Evolutionary conservation across 2,888 invertebrate genomes (phyloP).

Genomic region (Campoplex capitator): DNA sequence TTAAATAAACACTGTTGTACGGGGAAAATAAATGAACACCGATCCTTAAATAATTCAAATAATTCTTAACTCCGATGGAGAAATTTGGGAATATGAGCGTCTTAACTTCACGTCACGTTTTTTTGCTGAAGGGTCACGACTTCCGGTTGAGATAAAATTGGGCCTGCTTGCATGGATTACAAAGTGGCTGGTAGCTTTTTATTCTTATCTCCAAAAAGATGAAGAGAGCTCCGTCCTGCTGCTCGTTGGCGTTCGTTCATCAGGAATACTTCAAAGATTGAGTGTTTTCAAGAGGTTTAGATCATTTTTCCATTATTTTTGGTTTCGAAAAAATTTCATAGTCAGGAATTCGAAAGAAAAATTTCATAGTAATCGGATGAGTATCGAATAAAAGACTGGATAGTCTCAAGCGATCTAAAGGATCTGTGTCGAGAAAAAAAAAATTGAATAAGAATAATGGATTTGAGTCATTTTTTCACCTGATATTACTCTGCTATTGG

Average conservation of each 20-base stretch:
- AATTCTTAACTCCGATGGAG: not conserved
- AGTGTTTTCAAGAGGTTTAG: not conserved
- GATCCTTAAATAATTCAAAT: not conserved
- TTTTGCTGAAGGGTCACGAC: conserved; percentile 16
- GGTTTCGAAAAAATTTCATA: not conserved
- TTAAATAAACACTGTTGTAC: not conserved
- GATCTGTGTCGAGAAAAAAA: not conserved
- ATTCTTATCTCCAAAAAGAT: conserved; percentile 27
- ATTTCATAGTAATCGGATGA: not conserved
- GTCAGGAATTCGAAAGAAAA: not conserved
- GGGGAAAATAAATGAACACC: not conserved
- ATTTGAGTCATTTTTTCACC: too few species aligned
- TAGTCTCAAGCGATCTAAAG: not conserved
- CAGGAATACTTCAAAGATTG: not conserved
- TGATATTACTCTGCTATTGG: too few species aligned
- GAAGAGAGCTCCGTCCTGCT: conserved; percentile 13
- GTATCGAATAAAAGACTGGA: not conserved
- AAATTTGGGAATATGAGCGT: not conserved
- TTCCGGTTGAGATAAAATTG: conserved; percentile 41
- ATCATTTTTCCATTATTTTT: conserved; percentile 8
- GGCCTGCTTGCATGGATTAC: conserved; percentile 22
- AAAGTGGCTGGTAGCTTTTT: conserved; percentile 12
- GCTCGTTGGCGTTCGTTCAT: not conserved
- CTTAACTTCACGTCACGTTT: not conserved
- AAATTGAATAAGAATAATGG: too few species aligned